Base-by-base conservation (phyloP, 2,113 vertebrate genomes). In the Actenoides hombroni region DNA sequence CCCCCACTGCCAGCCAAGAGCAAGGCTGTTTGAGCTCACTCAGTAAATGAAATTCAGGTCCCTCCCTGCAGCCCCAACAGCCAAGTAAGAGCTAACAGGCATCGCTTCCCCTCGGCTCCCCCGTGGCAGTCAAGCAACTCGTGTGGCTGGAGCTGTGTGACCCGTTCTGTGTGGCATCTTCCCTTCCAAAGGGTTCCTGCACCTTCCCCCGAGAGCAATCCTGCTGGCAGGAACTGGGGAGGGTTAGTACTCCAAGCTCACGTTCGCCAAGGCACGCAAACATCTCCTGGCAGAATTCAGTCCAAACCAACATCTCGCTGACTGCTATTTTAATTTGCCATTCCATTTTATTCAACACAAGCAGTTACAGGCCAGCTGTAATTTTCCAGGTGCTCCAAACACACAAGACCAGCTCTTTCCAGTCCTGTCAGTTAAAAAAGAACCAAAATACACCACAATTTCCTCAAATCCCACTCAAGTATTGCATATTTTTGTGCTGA, bases 321-420 rank as follows among this genome's bases (percentile, higher is more conserved):
- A 61, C 71, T 90, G 79, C 71, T 83, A 12, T 46, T 95, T 74
- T 61, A 44, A 94, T 80, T 67, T 80, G 78, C 31, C 10, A 24
- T 48, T 59, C 71, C 6, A 4, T 71, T 68, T 78, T 25, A 81
- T 60, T 93, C 64, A 70, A 74, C 29, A 74, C 60, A 61, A 80
- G 29, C 20, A 20, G 39, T 53, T 83, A 46, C 65, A 91, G 53
- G 67, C 88, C 67, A 78, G 68, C 69, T 81, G 57, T 31, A 44
- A 83, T 78, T 86, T 93, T 80, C 88, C 88, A 90, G 75, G 90
- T 81, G 83, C 85, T 75, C 79, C 48, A 81, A 81, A 94, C 42
- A 68, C 23, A 54, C 13, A 46, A 59, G 2, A 2, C 71, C 79
- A 90, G 51, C 68, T 94, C 82, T 18, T 81, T 81, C 80, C 80